phyloP scores from a whole-genome alignment of 2,113 vertebrate genomes.

The Tympanuchus pallidicinctus region DNA sequence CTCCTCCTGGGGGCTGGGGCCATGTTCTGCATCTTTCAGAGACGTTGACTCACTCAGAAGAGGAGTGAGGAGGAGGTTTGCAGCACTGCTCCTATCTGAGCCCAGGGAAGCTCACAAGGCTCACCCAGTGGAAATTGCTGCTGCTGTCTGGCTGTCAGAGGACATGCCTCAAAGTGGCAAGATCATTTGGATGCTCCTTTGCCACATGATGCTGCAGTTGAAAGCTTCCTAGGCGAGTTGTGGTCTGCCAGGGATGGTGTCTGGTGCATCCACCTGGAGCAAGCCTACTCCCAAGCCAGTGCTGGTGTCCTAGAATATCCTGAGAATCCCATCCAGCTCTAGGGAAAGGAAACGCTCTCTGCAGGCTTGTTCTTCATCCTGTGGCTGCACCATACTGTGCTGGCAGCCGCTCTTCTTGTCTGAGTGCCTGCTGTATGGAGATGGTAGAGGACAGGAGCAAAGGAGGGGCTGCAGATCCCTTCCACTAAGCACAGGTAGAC shows the following conservation, averaged over 20 bases:
- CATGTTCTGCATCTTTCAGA: neutral
- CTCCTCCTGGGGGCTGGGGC: neutral
- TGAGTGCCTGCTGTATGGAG: neutral
- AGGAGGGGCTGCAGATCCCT: neutral
- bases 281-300: neutral
- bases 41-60: neutral
- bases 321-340: neutral
- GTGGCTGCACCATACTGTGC: conserved; percentile 6
- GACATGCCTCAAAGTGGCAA: neutral
- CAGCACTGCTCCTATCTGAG: neutral
- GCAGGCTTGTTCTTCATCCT: conserved; percentile 77
- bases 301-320: neutral
- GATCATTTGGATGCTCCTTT: neutral
- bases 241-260: neutral
- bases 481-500: fast-evolving
- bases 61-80: neutral
- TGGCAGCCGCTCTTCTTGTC: too few species aligned
- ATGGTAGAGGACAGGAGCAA: neutral
- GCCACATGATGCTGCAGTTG: neutral
- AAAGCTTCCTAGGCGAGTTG: neutral
- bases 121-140: neutral
- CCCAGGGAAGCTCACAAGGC: fast-evolving
- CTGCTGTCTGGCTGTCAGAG: neutral
- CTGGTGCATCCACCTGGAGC: fast-evolving
- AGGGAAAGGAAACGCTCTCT: neutral